phyloP scores from a whole-genome alignment of 2,888 invertebrate genomes.

The Sturmia bella region DNA sequence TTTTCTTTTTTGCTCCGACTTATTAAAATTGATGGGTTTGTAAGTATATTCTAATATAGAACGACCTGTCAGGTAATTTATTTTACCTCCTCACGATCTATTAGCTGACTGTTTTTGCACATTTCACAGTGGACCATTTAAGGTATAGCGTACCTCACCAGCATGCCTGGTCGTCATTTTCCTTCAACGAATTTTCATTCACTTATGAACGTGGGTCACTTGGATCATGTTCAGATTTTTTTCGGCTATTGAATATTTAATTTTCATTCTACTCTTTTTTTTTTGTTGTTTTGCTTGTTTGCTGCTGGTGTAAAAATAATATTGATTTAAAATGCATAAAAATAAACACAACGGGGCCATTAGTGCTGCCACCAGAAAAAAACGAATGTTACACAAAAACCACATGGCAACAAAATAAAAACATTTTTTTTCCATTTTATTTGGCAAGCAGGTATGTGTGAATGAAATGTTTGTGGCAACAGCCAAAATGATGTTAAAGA shows the following conservation, averaged over 20 bases:
- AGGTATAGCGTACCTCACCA: neutral
- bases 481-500: slow-evolving; percentile 10
- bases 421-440: slow-evolving; percentile 3
- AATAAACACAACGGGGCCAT: slow-evolving; percentile 62
- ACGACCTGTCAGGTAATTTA: too few species aligned
- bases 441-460: slow-evolving; percentile 1
- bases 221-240: slow-evolving; percentile 18
- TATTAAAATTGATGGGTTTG: too few species aligned
- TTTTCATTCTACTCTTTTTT: too few species aligned
- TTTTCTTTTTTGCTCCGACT: too few species aligned
- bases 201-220: slow-evolving; percentile 37
- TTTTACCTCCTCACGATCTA: too few species aligned
- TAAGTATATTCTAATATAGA: too few species aligned
- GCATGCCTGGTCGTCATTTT: neutral
- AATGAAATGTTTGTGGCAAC: slow-evolving; percentile 25
- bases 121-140: too few species aligned
- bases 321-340: slow-evolving; percentile 63
- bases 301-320: slow-evolving; percentile 25
- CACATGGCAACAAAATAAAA: neutral
- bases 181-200: neutral
- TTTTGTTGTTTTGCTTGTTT: neutral
- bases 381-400: neutral
- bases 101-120: too few species aligned
- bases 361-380: slow-evolving; percentile 51
- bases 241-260: slow-evolving; percentile 1